Base-by-base conservation (phyloP, 2,888 invertebrate species). In the Andrena minutula region DNA sequence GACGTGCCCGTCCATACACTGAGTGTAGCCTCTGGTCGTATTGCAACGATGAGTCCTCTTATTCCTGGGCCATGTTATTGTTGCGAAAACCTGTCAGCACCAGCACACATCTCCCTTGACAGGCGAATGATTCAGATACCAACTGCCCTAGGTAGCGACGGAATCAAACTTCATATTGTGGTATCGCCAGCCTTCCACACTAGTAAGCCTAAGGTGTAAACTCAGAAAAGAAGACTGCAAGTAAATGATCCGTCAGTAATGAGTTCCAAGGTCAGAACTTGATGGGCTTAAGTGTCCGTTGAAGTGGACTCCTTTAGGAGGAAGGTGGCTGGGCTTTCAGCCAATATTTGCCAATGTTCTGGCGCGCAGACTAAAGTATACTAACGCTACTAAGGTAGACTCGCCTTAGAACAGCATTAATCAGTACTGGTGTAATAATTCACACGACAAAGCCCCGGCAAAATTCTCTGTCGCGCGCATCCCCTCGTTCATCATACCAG, bases 1-100 rank as follows among this genome's bases (percentile, higher is more conserved):
- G 79, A 85, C 64, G 56, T 66, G 51, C 64, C 56, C 60, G 61
- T 77, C 47, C 61, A 64, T 68, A 61, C 77, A 65, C 60, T 53
- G 41, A 35, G 49, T 53, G 72, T 63, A 20, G 20, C 61, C 72
- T 53, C 32, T 56, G 20, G n/a, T 58, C 68, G 20, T 58, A 20
- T 47, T 16, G 53, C 68, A 61, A 61, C 28, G 66, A 68, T 66
- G 51, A 41, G 41, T 79, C 74, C 60, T 63, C 41, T 23, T 74
- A 16, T 23, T 64, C 35, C 35, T 51, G 35, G 10, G 12, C n/a
- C 51, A 20, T 8, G 51, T 51, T 51, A 51, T 51, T 51, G 51
- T 51, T 51, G 7, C 51, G 51, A 51, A 20, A 51, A 51, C 20
- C 51, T 20, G 51, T 51, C 51, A 51, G 20, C 8, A 51, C n/a